A percentile compares a stretch with the other conserved stretches of the same genome.
Evolutionary conservation across 2,113 vertebrate species (phyloP).

Genomic region (Heterochromis multidens): DNA sequence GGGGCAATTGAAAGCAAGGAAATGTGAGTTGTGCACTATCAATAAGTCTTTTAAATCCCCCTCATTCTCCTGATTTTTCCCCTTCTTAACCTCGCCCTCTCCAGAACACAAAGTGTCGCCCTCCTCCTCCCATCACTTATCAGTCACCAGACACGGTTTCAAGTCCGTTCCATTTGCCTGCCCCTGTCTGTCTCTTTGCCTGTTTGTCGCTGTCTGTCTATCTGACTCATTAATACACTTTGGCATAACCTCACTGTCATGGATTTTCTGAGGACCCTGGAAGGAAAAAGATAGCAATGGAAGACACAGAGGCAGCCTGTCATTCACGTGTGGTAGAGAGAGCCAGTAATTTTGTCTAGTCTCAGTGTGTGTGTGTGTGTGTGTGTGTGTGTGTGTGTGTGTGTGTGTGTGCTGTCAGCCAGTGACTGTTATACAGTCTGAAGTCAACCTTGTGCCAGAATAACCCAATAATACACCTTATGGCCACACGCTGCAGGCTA

Average conservation of each 20-base stretch:
- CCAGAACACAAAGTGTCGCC: slow-evolving; percentile 13
- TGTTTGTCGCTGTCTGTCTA: slow-evolving; percentile 31
- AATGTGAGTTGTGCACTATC: not conserved
- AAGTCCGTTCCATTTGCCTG: slow-evolving; percentile 47
- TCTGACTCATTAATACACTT: slow-evolving; percentile 43
- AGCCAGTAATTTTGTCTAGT: slow-evolving; percentile 1
- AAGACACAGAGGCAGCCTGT: not conserved
- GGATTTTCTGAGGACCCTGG: not conserved
- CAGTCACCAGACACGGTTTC: slow-evolving; percentile 51
- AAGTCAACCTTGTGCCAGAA: slow-evolving; percentile 34
- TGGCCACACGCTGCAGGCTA: slow-evolving; percentile 42
- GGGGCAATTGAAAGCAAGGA: not conserved
- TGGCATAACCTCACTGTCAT: slow-evolving; percentile 10
- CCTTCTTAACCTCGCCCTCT: slow-evolving; percentile 6
- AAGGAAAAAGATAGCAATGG: slow-evolving; percentile 3
- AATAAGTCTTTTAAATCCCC: slow-evolving; percentile 18
- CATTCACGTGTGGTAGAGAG: not conserved
- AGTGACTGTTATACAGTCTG: slow-evolving; percentile 25
- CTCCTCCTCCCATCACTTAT: slow-evolving; percentile 39
- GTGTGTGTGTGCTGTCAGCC: slow-evolving; percentile 14
- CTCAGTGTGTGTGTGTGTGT: not conserved
- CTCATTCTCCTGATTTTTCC: not conserved
- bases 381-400: not conserved
- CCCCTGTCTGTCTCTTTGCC: slow-evolving; percentile 49
- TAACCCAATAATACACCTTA: slow-evolving; percentile 60